Evolutionary conservation across 2,797 vertebrate genomes (phyloP).

Genomic region (Gobionotothen gibberifrons): DNA sequence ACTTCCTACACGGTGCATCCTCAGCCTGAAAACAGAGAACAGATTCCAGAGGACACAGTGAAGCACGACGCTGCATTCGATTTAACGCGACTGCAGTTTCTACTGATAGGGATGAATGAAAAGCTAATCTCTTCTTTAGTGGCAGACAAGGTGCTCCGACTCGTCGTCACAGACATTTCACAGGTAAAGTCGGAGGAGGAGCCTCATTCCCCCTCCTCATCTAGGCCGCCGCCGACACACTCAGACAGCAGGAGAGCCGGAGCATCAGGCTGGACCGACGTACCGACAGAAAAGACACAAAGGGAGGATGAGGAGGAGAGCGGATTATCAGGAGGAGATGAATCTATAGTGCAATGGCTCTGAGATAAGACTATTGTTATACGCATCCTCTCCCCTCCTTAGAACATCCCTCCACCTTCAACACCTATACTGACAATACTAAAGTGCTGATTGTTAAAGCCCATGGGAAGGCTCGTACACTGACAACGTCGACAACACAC

Average conservation of each 20-base stretch:
- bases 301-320: constrained; percentile 52
- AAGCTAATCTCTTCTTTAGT: constrained; percentile 46
- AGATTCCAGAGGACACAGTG: constrained; percentile 51
- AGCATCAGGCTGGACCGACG: constrained; percentile 41
- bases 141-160: constrained; percentile 33
- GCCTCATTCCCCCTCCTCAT: constrained; percentile 2
- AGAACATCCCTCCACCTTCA: constrained; percentile 52
- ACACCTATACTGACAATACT: constrained; percentile 66
- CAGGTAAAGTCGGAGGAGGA: constrained; percentile 21
- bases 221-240: background rate
- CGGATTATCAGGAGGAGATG: constrained; percentile 44
- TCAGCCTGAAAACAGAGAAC: constrained; percentile 21
- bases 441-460: constrained; percentile 85
- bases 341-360: constrained; percentile 72
- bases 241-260: constrained; percentile 13
- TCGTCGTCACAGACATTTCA: background rate
- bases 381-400: constrained; percentile 52
- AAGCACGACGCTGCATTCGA: constrained; percentile 32
- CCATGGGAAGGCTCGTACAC: constrained; percentile 63
- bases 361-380: constrained; percentile 56
- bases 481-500: constrained; percentile 70
- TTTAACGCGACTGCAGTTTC: constrained; percentile 36
- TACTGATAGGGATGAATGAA: constrained; percentile 23
- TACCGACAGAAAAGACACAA: constrained; percentile 54
- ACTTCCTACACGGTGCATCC: constrained; percentile 28